Evolutionary conservation across 2,888 invertebrate genomes (phyloP).

Genomic region (Mythimna ferrago): DNA sequence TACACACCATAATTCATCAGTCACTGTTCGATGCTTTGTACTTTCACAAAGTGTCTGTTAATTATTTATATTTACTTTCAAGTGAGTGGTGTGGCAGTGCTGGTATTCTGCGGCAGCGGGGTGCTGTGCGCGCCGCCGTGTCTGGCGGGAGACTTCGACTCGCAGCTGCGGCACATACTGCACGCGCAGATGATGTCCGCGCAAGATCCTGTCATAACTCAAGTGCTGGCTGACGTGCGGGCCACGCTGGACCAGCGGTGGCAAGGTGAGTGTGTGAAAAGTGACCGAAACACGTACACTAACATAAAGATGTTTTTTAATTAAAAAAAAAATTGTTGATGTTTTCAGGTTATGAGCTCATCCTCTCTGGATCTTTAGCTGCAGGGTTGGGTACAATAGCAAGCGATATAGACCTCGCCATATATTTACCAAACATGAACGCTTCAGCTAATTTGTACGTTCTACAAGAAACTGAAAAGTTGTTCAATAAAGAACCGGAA

Average conservation of each 20-base stretch:
- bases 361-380: slow-evolving; percentile 56
- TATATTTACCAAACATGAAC: slow-evolving; percentile 39
- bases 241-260: slow-evolving; percentile 20
- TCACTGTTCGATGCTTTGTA: not conserved
- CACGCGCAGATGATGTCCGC: not conserved
- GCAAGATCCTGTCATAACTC: not conserved
- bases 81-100: slow-evolving; percentile 2
- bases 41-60: not conserved
- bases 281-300: not conserved
- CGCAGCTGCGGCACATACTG: slow-evolving; percentile 7
- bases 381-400: slow-evolving; percentile 55
- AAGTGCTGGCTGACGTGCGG: slow-evolving; percentile 6
- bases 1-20: too few species aligned
- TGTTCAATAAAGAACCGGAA: slow-evolving; percentile 43
- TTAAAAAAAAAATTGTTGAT: not conserved
- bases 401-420: slow-evolving; percentile 64
- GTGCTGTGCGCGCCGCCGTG: slow-evolving; percentile 10
- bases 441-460: slow-evolving; percentile 2
- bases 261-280: slow-evolving; percentile 14
- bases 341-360: slow-evolving; percentile 53
- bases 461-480: slow-evolving; percentile 12
- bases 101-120: not conserved
- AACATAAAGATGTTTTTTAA: not conserved
- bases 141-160: not conserved
- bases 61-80: not conserved